Evolutionary conservation across 2,888 invertebrate genomes (phyloP).

Genomic region (Lepetodrilus schrolli): DNA sequence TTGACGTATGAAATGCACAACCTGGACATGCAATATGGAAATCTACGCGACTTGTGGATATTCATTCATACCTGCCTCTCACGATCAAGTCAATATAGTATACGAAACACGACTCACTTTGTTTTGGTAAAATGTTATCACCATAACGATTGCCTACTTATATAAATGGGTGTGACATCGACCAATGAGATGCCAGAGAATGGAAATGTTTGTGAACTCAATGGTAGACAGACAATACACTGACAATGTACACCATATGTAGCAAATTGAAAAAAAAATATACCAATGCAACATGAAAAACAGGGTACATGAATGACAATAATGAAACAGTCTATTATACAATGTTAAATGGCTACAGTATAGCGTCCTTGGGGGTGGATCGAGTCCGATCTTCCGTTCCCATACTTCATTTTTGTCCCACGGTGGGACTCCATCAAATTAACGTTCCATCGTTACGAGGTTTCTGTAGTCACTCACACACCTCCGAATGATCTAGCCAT

Average conservation of each 20-base stretch:
- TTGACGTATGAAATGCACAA: background rate
- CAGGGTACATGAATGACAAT: constrained; percentile 24
- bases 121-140: background rate
- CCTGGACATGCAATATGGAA: too few relatives aligned
- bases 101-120: constrained; percentile 19
- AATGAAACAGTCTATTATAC: constrained; percentile 26
- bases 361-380: too few relatives aligned
- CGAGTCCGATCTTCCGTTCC: too few relatives aligned
- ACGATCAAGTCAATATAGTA: constrained; percentile 2
- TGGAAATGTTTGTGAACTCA: constrained; percentile 23
- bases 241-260: constrained; percentile 27
- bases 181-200: constrained; percentile 1
- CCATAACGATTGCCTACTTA: constrained; percentile 7
- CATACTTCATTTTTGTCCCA: too few relatives aligned
- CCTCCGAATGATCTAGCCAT: background rate
- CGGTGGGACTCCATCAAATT: too few relatives aligned
- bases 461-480: background rate
- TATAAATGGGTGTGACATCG: background rate
- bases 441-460: background rate
- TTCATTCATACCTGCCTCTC: background rate
- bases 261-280: constrained; percentile 27
- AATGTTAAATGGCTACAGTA: constrained; percentile 18
- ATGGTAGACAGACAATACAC: constrained; percentile 8
- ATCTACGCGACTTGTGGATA: background rate
- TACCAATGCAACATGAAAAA: constrained; percentile 30